Evolutionary conservation across 2,113 vertebrate species (phyloP).

Genomic region (Riparia riparia): DNA sequence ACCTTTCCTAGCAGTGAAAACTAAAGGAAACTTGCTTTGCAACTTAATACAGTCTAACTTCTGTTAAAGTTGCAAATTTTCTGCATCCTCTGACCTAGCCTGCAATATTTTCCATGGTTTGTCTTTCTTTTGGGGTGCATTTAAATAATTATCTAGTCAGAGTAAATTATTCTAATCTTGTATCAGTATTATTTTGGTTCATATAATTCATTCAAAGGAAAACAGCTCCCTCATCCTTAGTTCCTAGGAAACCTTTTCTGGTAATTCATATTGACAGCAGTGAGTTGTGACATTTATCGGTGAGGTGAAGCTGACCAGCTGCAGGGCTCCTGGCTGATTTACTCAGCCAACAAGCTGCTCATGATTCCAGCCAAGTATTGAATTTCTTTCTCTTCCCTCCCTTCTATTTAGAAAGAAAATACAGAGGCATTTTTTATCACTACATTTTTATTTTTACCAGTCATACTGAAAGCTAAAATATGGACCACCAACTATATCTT

Average conservation of each 20-base stretch:
- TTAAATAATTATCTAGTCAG: constrained; percentile 16
- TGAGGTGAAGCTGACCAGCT: constrained; percentile 60
- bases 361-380: constrained; percentile 17
- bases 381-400: constrained; percentile 4
- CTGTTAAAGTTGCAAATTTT: not conserved
- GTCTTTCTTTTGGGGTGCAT: not conserved
- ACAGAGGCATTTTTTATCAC: not conserved
- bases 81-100: not conserved
- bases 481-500: not conserved
- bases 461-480: not conserved
- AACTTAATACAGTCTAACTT: not conserved
- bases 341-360: constrained; percentile 36
- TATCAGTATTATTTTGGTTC: not conserved
- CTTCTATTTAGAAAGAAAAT: not conserved
- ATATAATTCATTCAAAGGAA: constrained; percentile 26
- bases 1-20: not conserved
- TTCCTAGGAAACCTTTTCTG: constrained; percentile 37
- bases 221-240: not conserved
- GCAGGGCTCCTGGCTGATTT: constrained; percentile 61
- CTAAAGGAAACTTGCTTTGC: not conserved
- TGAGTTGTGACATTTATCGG: constrained; percentile 47
- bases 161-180: not conserved
- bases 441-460: constrained; percentile 4
- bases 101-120: not conserved
- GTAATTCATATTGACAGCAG: constrained; percentile 67